Base-by-base conservation (phyloP, 2,888 invertebrate genomes). In the Eueremaeus valkanovi region DNA sequence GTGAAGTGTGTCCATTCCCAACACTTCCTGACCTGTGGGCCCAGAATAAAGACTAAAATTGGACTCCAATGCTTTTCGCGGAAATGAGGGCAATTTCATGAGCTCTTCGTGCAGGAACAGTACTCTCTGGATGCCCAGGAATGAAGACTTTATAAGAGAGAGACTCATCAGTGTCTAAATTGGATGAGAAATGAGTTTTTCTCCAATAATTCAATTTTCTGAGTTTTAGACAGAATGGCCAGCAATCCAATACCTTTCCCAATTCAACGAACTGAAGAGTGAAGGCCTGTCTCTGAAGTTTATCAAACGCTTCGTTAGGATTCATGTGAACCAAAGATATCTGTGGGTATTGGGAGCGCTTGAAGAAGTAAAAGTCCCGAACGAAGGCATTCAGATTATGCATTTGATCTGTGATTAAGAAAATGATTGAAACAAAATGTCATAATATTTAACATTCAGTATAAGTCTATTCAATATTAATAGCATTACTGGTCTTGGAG, bases 41-140 rank as follows among this genome's bases (percentile, higher is more conserved):
- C 94, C 95, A 0, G 91, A 90, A 84, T 94, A 95, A 61, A 96
- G 86, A 81, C 94, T 93, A 79, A 99, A 88, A 83, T 99, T 97
- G 0, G 96, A 92, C 84, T 99, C 99, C 0, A 99, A 85, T 1
- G 98, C 97, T 85, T 98, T 98, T 40, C 99, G 88, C 0, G 99
- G 99, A 83, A 99, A 99, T 0, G 98, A 93, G 0, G 98, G 98
- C 11, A 99, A 86, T 83, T 99, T 99, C 90, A 97, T 96, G 11
- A 99, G 87, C 84, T 99, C 99, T 82, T 99, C 99, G 83, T 99
- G 98, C 8, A 99, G 87, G 83, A 99, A 99, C 2, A 97, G 95
- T 3, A 99, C 97, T 79, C 98, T 88, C 85, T 97, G 98, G 9
- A 97, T 95, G 13, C 97, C 89, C 91, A 92, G 83, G 75, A 83